Evolutionary conservation across 2,888 invertebrate species (phyloP), one percentile per base, ranked within the genome.

Genomic region (Catocala nupta): DNA sequence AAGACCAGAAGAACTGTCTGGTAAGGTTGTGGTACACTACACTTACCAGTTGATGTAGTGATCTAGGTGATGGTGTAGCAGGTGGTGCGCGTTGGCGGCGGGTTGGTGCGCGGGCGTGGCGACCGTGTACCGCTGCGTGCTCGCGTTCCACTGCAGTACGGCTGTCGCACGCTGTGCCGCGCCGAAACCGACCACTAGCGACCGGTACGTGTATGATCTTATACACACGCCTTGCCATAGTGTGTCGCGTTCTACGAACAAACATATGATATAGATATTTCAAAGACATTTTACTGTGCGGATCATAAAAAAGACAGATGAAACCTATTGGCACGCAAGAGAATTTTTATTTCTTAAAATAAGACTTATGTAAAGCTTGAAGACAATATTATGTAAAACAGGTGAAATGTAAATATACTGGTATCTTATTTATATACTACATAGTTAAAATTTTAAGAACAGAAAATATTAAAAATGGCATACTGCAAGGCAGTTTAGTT

Each of bases 181-280:
- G 0, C 99, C 99, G 90, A 99, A 99, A 1, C 97, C 97, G 55
- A 99, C 86, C 53, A 98, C 96, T 59, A 99, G 94, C 87, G 98
- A 98, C 70, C 98, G 98, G 91, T 99, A 99, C 80, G 97, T 98
- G 90, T 98, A 99, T 0, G 98, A 98, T 75, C 98, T 97, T 57
- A 99, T 96, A 80, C 96, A 96, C 68, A 98, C 88, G 68, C 94
- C 93, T 55, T 87, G 84, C 90, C 93, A 94, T 4, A 93, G 70
- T 7, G 81, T 78, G 62, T 93, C 94, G 58, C 96, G 94, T 95
- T 96, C 89, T 97, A 95, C 7, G 5, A 5, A 11, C n/a, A 43
- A 47, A 13, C 2, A 16, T 16, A 16, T 16, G 16, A 16, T 16
- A 16, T 16, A 36, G 36, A 36, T 36, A 36, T 36, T 5, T 36